A percentile compares a stretch with the other conserved stretches of the same genome.
phyloP scores from a whole-genome alignment of 1,140 invertebrate genomes.

The Lasaia peninsularis region DNA sequence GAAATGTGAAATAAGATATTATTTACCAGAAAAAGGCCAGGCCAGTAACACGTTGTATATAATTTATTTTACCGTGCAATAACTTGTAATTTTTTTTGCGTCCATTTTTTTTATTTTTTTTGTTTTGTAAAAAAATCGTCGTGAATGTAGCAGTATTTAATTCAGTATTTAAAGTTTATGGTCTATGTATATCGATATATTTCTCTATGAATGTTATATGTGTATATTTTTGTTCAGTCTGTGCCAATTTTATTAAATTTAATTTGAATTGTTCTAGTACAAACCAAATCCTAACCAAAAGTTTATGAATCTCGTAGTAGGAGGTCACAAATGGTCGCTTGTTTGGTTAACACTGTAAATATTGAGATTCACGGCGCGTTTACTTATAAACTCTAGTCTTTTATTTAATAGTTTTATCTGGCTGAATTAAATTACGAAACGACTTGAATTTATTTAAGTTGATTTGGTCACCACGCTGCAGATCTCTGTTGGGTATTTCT shows the following conservation, averaged over 20 bases:
- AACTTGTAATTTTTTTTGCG: slow-evolving; percentile 63
- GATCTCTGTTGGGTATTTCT: not conserved
- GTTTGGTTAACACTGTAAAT: slow-evolving; percentile 37
- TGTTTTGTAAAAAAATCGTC: slow-evolving; percentile 42
- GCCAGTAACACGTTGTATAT: slow-evolving; percentile 42
- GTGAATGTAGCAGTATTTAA: slow-evolving; percentile 63
- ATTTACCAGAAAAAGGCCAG: slow-evolving; percentile 30
- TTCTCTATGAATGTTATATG: slow-evolving; percentile 26
- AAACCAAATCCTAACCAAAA: slow-evolving; percentile 53
- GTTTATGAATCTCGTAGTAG: slow-evolving; percentile 13
- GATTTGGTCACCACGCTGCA: not conserved
- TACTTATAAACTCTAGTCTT: slow-evolving; percentile 70
- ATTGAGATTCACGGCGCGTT: slow-evolving; percentile 61
- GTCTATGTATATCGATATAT: slow-evolving; percentile 9
- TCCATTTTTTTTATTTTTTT: slow-evolving; percentile 58
- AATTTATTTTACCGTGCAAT: slow-evolving; percentile 58
- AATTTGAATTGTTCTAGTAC: slow-evolving; percentile 35
- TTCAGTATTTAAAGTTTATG: slow-evolving; percentile 55
- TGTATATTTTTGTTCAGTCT: slow-evolving; percentile 24
- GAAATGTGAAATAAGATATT: slow-evolving; percentile 28
- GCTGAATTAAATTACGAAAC: slow-evolving; percentile 41
- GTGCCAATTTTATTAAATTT: slow-evolving; percentile 44
- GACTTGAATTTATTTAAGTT: slow-evolving; percentile 35
- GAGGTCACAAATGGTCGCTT: slow-evolving; percentile 8
- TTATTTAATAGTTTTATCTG: slow-evolving; percentile 60